phyloP scores from a whole-genome alignment of 2,888 invertebrate genomes.

The Agriopis marginaria region DNA sequence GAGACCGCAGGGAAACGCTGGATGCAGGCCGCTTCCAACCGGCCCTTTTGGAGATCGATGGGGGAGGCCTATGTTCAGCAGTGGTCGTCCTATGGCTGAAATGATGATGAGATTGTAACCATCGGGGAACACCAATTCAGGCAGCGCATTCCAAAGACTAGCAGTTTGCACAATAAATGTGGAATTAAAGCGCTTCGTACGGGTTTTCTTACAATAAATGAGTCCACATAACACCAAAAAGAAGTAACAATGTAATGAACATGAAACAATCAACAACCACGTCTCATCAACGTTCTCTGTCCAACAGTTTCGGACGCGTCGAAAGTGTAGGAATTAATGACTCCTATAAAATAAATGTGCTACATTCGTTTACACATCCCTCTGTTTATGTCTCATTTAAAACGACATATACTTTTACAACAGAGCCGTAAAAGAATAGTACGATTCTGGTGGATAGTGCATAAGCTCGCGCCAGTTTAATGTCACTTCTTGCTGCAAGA shows the following conservation, averaged over 20 bases:
- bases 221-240: neutral
- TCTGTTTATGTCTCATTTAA: slow-evolving; percentile 86
- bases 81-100: no score
- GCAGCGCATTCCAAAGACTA: no score
- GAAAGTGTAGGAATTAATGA: slow-evolving; percentile 82
- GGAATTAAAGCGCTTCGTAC: no score
- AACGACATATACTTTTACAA: slow-evolving; percentile 83
- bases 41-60: no score
- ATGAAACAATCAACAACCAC: slow-evolving; percentile 33
- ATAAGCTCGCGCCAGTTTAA: neutral
- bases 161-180: no score
- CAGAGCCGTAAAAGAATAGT: slow-evolving; percentile 68
- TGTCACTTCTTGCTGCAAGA: no score
- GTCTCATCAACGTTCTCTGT: slow-evolving; percentile 47
- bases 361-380: slow-evolving; percentile 84
- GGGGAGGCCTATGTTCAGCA: no score
- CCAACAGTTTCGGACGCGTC: slow-evolving; percentile 63
- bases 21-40: no score
- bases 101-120: no score
- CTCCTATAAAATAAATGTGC: slow-evolving; percentile 83
- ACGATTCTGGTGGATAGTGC: slow-evolving; percentile 17
- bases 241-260: slow-evolving; percentile 7
- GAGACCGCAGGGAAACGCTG: no score
- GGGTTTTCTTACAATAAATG: neutral
- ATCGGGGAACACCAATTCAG: no score